Conservation (phyloP, 2,113 vertebrate species). For the Siniperca knerii region DNA sequence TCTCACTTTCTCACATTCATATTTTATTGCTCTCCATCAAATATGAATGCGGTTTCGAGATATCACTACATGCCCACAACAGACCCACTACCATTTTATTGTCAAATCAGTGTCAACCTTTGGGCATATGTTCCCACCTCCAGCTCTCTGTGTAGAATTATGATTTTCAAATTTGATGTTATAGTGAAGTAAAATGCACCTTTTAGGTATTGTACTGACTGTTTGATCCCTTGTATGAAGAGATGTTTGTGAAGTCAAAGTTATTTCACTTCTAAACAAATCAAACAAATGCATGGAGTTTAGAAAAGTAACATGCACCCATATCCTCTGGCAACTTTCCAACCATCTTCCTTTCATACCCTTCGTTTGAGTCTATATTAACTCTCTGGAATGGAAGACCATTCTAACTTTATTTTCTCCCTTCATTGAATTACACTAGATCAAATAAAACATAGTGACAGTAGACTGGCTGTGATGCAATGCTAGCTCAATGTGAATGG, state of each 20-base stretch:
- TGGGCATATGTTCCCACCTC: background rate
- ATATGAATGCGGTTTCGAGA: slow-evolving; percentile 55
- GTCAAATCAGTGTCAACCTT: slow-evolving; percentile 37
- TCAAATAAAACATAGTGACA: slow-evolving; percentile 37
- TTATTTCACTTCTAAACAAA: slow-evolving; percentile 27
- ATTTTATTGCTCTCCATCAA: slow-evolving; percentile 64
- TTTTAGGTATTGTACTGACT: background rate
- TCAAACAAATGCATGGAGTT: background rate
- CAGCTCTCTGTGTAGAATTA: background rate
- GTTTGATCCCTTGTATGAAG: background rate
- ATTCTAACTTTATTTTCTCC: slow-evolving; percentile 33
- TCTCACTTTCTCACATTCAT: slow-evolving; percentile 65
- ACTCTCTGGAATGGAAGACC: slow-evolving; percentile 14
- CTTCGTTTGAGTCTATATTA: background rate
- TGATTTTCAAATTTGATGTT: background rate
- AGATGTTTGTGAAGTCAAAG: background rate
- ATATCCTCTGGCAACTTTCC: slow-evolving; percentile 9
- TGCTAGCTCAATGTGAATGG: background rate
- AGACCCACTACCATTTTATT: slow-evolving; percentile 27
- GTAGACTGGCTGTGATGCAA: slow-evolving; percentile 25
- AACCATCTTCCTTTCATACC: background rate
- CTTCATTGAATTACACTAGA: slow-evolving; percentile 30
- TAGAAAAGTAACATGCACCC: background rate
- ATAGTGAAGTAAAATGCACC: background rate
- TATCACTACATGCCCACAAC: slow-evolving; percentile 30